phyloP scores from a whole-genome alignment of 1,140 invertebrate species.

The Neodiprion virginianus region DNA sequence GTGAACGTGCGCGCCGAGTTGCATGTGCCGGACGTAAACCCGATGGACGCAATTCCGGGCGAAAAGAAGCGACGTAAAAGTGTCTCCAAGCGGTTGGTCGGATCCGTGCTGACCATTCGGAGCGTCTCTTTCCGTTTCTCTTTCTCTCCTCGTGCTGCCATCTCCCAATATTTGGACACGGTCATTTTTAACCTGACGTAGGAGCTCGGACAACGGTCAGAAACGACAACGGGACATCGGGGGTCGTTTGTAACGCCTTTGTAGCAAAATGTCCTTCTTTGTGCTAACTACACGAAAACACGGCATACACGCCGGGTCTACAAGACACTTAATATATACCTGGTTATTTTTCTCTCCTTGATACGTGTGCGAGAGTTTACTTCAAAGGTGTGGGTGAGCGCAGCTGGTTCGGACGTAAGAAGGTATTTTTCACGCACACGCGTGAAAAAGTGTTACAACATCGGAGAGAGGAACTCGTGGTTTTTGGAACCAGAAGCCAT shows the following conservation, averaged over 20 bases:
- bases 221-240: slow-evolving; percentile 34
- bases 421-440: too few relatives aligned
- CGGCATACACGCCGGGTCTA: slow-evolving; percentile 32
- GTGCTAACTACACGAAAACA: slow-evolving; percentile 39
- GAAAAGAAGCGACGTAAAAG: not conserved
- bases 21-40: too few relatives aligned
- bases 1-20: too few relatives aligned
- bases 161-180: slow-evolving; percentile 4
- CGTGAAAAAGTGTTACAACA: too few relatives aligned
- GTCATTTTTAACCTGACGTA: not conserved
- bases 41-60: not conserved
- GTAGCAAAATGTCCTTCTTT: slow-evolving; percentile 35
- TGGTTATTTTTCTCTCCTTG: not conserved
- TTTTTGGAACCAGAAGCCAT: too few relatives aligned
- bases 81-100: not conserved
- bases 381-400: not conserved
- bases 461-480: too few relatives aligned
- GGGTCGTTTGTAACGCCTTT: slow-evolving; percentile 36
- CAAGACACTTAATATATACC: slow-evolving; percentile 7
- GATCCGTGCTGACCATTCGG: not conserved
- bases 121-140: not conserved
- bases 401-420: not conserved
- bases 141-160: slow-evolving; percentile 24
- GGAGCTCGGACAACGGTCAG: not conserved
- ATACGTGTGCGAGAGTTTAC: too few relatives aligned